A percentile compares a stretch with the other conserved stretches of the same genome.
Conservation (phyloP, 2,888 invertebrate species). For the Agriopis marginaria region DNA sequence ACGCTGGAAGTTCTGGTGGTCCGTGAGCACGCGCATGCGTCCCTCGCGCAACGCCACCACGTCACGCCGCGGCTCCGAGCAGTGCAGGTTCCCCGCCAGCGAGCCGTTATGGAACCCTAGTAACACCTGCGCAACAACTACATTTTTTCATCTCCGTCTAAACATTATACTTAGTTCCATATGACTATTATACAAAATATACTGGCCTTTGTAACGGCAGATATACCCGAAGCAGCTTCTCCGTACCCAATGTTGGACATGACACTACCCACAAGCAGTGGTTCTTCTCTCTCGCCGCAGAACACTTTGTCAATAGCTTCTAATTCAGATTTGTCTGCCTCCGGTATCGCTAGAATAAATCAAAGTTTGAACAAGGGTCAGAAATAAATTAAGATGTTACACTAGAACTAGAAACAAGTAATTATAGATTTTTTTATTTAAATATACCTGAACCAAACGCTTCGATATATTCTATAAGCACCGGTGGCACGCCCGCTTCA, state of each 20-base stretch:
- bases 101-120: slow-evolving; percentile 88
- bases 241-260: slow-evolving; percentile 70
- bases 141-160: slow-evolving; percentile 28
- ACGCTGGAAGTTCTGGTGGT: slow-evolving; percentile 83
- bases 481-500: slow-evolving; percentile 86
- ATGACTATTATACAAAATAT: background rate
- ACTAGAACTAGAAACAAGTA: too few relatives aligned
- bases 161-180: background rate
- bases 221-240: slow-evolving; percentile 74
- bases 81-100: slow-evolving; percentile 91
- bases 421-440: background rate
- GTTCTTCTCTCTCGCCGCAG: slow-evolving; percentile 81
- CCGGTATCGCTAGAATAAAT: slow-evolving; percentile 66
- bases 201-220: slow-evolving; percentile 85
- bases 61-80: slow-evolving; percentile 81
- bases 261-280: slow-evolving; percentile 83
- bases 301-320: slow-evolving; percentile 86
- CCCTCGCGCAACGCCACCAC: slow-evolving; percentile 80
- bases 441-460: slow-evolving; percentile 88
- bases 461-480: slow-evolving; percentile 87
- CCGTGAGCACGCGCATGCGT: slow-evolving; percentile 85
- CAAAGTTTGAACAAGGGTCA: background rate
- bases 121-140: slow-evolving; percentile 49
- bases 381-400: background rate
- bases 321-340: slow-evolving; percentile 88